These are phyloP conservation scores for Sterna hirundo DNA, from an alignment of 2,113 vertebrate genomes.

Conservation along the genomic window DNA sequence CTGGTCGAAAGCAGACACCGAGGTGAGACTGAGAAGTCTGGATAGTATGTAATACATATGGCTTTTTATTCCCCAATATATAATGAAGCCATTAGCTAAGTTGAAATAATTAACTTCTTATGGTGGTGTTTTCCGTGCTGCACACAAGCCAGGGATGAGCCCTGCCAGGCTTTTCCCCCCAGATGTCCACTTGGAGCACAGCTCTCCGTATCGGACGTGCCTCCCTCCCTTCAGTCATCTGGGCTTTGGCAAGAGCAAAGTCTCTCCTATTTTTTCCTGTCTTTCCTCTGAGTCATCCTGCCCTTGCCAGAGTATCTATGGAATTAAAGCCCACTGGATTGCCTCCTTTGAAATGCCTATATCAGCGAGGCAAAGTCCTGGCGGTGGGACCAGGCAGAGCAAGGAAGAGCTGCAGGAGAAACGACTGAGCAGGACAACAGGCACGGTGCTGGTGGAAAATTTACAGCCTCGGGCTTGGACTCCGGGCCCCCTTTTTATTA, in stretches of 20 bases:
- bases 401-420: neutral
- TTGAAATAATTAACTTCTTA: neutral
- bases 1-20: neutral
- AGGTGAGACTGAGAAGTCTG: accelerated
- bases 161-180: neutral
- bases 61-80: neutral
- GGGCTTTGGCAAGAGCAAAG: neutral
- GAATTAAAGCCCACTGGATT: neutral
- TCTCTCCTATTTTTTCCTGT: neutral
- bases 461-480: neutral
- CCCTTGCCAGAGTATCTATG: neutral
- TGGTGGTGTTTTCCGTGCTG: neutral
- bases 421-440: neutral
- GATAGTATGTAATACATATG: neutral
- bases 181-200: neutral
- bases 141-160: neutral
- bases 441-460: neutral
- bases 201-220: neutral
- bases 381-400: neutral
- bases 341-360: neutral
- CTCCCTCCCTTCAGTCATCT: neutral
- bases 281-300: neutral
- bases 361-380: neutral
- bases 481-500: constrained; percentile 19
- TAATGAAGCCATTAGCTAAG: neutral